Percentiles rank a stretch among this genome's conserved stretches.
These are phyloP conservation scores for Cryptosula pallasiana DNA, from an alignment of 2,888 invertebrate species.

Conservation along the genomic window DNA sequence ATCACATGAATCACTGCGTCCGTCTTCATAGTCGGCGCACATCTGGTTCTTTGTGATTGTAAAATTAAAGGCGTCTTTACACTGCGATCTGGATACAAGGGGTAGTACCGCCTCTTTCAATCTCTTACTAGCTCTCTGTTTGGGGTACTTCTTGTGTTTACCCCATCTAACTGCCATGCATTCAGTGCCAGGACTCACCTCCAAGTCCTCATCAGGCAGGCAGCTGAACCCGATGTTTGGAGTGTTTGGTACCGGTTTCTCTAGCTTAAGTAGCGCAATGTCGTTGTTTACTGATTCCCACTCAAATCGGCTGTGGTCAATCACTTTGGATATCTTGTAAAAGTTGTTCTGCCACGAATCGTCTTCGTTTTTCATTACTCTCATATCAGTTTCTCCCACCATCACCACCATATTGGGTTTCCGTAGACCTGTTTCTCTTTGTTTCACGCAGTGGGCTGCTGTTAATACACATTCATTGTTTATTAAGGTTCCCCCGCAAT, in stretches of 20 bases:
- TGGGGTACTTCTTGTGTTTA: slow-evolving; percentile 4
- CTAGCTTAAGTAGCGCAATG: slow-evolving; percentile 21
- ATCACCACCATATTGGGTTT: slow-evolving; percentile 22
- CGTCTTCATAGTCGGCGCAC: slow-evolving; percentile 74
- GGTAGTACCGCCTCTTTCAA: slow-evolving; percentile 86
- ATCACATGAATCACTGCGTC: slow-evolving; percentile 84
- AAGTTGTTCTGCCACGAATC: neutral
- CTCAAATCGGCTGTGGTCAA: slow-evolving; percentile 18
- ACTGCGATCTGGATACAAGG: slow-evolving; percentile 71
- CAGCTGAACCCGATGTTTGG: slow-evolving; percentile 19
- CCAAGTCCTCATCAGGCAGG: neutral
- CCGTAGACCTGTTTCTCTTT: slow-evolving; percentile 8
- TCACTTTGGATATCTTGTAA: slow-evolving; percentile 18
- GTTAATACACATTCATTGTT: slow-evolving; percentile 18
- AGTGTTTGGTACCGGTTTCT: slow-evolving; percentile 4
- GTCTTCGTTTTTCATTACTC: neutral
- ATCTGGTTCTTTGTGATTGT: slow-evolving; percentile 86
- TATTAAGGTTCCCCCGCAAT: slow-evolving; percentile 23
- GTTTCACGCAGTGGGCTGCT: slow-evolving; percentile 22
- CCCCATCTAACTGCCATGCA: slow-evolving; percentile 22
- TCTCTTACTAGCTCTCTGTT: neutral
- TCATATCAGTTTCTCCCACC: slow-evolving; percentile 24
- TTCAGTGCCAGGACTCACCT: neutral
- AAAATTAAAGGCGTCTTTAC: slow-evolving; percentile 75
- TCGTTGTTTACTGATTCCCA: slow-evolving; percentile 24